phyloP scores from a whole-genome alignment of 2,797 vertebrate species.

The Chaetophractus vellerosus region DNA sequence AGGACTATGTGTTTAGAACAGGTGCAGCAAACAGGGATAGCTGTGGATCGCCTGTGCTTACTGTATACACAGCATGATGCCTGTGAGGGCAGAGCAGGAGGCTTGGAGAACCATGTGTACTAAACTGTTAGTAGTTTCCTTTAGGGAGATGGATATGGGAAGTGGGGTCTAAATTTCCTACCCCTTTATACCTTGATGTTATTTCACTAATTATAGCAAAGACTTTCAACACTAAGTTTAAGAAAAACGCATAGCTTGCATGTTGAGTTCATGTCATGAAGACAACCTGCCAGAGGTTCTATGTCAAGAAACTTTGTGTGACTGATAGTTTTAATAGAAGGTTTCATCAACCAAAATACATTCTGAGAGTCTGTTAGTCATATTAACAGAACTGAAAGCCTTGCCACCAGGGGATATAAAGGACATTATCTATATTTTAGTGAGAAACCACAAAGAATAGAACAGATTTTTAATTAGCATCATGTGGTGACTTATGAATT shows the following conservation, averaged over 20 bases:
- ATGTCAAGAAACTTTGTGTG: background rate
- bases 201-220: background rate
- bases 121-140: background rate
- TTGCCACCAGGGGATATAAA: constrained; percentile 22
- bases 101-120: background rate
- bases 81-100: background rate
- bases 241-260: background rate
- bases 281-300: background rate
- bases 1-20: background rate
- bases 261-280: background rate
- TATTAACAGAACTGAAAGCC: constrained; percentile 23
- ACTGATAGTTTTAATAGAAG: background rate
- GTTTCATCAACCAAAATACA: background rate
- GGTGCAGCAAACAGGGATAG: background rate
- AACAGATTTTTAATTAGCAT: constrained; percentile 41
- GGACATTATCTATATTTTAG: constrained; percentile 24
- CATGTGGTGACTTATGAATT: background rate
- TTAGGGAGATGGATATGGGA: background rate
- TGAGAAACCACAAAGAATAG: constrained; percentile 18
- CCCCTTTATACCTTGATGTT: background rate
- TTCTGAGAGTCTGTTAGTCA: background rate
- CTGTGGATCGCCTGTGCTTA: background rate
- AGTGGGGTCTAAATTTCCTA: background rate
- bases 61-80: rapidly evolving
- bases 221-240: background rate